These are phyloP conservation scores for Uloborus plumipes DNA, from an alignment of 2,888 invertebrate species.

Conservation along the genomic window DNA sequence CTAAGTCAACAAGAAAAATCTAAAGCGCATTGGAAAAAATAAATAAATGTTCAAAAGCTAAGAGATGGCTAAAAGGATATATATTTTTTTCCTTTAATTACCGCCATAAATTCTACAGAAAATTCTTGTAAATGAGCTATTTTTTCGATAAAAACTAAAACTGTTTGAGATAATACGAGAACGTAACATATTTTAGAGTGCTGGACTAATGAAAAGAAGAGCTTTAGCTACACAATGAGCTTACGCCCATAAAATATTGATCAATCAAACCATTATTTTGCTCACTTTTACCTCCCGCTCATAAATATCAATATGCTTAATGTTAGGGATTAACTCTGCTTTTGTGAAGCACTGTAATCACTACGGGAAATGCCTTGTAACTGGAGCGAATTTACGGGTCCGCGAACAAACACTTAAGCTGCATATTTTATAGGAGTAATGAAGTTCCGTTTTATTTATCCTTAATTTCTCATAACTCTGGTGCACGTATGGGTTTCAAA, in stretches of 20 bases:
- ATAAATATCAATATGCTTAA: slow-evolving; percentile 57
- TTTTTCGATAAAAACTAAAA: no score
- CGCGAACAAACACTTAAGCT: slow-evolving; percentile 40
- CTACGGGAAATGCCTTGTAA: slow-evolving; percentile 8
- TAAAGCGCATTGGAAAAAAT: no score
- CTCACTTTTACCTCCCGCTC: slow-evolving; percentile 8
- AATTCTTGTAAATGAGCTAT: no score
- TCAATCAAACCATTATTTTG: slow-evolving; percentile 18
- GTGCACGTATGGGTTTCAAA: no score
- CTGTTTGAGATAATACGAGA: no score
- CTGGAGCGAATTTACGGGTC: slow-evolving; percentile 15
- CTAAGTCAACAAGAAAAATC: no score
- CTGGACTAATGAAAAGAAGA: no score
- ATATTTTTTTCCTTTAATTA: no score
- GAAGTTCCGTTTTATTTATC: slow-evolving; percentile 51
- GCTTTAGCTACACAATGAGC: slow-evolving; percentile 3
- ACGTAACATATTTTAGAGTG: no score
- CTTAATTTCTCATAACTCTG: slow-evolving; percentile 29
- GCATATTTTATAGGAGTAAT: slow-evolving; percentile 50
- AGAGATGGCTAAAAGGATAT: no score
- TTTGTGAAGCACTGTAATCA: slow-evolving; percentile 38
- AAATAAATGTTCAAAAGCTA: no score
- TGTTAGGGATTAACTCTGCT: slow-evolving; percentile 33
- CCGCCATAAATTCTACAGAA: no score
- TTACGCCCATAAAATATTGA: slow-evolving; percentile 45